A percentile compares a stretch with the other conserved stretches of the same genome.
These are phyloP conservation scores for Myxocyprinus asiaticus DNA, from an alignment of 2,113 vertebrate genomes.

Conservation along the genomic window DNA sequence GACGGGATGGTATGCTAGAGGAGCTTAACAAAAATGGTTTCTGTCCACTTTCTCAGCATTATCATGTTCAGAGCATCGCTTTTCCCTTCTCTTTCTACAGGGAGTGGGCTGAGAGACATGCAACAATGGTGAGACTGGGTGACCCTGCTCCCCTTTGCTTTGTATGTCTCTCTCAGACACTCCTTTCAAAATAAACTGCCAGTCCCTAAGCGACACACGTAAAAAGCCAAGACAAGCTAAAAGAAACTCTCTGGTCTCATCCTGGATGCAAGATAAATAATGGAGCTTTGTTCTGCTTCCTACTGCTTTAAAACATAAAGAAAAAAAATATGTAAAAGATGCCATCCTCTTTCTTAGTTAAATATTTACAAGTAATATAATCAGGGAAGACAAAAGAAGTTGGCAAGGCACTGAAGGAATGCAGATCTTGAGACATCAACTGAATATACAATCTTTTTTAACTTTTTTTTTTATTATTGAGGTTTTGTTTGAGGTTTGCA, in stretches of 20 bases:
- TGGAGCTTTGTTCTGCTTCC: neutral
- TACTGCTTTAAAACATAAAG: neutral
- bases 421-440: too few relatives aligned
- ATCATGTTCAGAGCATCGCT: neutral
- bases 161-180: conserved; percentile 15
- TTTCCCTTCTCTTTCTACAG: neutral
- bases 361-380: too few relatives aligned
- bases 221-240: conserved; percentile 10
- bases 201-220: neutral
- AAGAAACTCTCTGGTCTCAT: conserved; percentile 6
- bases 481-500: neutral
- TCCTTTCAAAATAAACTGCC: conserved; percentile 14
- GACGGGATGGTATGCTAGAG: neutral
- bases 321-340: neutral
- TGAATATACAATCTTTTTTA: too few relatives aligned
- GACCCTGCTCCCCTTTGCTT: neutral
- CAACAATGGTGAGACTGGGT: conserved; percentile 11
- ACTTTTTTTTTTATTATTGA: too few relatives aligned
- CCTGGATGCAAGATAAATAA: conserved; percentile 23
- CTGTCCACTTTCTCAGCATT: neutral
- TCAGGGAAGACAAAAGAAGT: too few relatives aligned
- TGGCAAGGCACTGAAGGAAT: too few relatives aligned
- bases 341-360: too few relatives aligned
- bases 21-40: neutral
- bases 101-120: neutral